Conservation (phyloP, 2,888 invertebrate genomes). For the Scelioninae gen. 2 region DNA sequence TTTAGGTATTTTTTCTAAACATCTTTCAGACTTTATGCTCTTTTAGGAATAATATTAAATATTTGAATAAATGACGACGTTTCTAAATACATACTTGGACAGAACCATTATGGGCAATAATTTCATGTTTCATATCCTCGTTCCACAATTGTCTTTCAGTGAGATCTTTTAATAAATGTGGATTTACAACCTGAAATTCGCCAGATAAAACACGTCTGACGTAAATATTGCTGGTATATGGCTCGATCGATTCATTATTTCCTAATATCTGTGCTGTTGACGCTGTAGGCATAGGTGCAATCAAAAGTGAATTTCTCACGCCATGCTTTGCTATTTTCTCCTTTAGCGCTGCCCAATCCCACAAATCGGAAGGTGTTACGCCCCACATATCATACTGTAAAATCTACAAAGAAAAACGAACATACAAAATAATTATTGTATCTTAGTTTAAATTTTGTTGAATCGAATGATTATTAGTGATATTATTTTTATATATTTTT, state of each 20-base stretch:
- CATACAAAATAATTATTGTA: neutral
- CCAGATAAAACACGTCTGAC: constrained; percentile 95
- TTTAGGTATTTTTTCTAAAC: too few relatives aligned
- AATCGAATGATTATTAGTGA: too few relatives aligned
- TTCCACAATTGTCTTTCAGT: constrained; percentile 95
- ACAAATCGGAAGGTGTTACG: constrained; percentile 88
- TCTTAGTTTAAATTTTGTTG: too few relatives aligned
- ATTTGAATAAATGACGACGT: too few relatives aligned
- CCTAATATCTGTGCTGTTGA: constrained; percentile 99
- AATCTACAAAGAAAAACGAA: constrained; percentile 77
- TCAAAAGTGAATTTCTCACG: constrained; percentile 91
- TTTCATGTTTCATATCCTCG: constrained; percentile 95
- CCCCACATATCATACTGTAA: constrained; percentile 99
- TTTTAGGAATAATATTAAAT: too few relatives aligned
- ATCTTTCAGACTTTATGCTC: too few relatives aligned
- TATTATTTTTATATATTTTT: constrained; percentile 3
- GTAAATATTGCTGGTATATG: constrained; percentile 98
- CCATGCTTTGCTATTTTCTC: constrained; percentile 91
- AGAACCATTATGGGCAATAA: constrained; percentile 94
- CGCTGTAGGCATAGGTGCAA: constrained; percentile 99
- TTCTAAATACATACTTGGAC: constrained; percentile 85
- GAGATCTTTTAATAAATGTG: constrained; percentile 94
- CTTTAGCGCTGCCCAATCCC: constrained; percentile 92
- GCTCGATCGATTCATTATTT: constrained; percentile 98
- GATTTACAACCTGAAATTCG: constrained; percentile 97